Evolutionary conservation across 2,888 invertebrate genomes (phyloP).

Genomic region (Malthinus seriepunctatus): DNA sequence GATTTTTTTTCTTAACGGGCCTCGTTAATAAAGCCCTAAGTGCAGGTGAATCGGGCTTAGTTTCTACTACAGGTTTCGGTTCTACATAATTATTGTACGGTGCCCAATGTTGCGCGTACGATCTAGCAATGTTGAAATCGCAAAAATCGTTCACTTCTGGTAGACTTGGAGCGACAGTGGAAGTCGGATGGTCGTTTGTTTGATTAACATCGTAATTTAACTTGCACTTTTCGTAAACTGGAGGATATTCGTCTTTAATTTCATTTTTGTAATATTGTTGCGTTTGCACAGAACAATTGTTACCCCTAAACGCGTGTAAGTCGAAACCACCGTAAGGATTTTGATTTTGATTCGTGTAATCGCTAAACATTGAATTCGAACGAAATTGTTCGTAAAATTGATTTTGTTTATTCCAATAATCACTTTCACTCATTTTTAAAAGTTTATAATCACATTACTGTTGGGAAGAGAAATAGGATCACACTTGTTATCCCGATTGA

Average conservation of each 20-base stretch:
- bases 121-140: constrained; percentile 3
- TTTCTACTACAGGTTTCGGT: neutral
- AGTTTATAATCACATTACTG: constrained; percentile 3
- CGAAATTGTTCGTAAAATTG: constrained; percentile 23
- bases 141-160: neutral
- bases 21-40: constrained; percentile 62
- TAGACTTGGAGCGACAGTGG: neutral
- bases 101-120: constrained; percentile 13
- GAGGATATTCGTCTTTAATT: constrained; percentile 12
- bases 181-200: neutral
- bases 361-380: constrained; percentile 6
- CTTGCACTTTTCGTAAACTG: constrained; percentile 4
- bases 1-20: constrained; percentile 51
- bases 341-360: constrained; percentile 8
- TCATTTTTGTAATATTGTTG: neutral
- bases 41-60: constrained; percentile 54
- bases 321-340: constrained; percentile 5
- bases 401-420: constrained; percentile 45
- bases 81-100: constrained; percentile 2
- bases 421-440: constrained; percentile 48
- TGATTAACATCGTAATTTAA: neutral
- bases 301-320: neutral
- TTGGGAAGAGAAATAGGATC: constrained; percentile 13
- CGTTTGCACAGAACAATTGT: constrained; percentile 10
- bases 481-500: constrained; percentile 18